Evolutionary conservation across 1,140 invertebrate species (phyloP).

Genomic region (Drosophila punjabiensis): DNA sequence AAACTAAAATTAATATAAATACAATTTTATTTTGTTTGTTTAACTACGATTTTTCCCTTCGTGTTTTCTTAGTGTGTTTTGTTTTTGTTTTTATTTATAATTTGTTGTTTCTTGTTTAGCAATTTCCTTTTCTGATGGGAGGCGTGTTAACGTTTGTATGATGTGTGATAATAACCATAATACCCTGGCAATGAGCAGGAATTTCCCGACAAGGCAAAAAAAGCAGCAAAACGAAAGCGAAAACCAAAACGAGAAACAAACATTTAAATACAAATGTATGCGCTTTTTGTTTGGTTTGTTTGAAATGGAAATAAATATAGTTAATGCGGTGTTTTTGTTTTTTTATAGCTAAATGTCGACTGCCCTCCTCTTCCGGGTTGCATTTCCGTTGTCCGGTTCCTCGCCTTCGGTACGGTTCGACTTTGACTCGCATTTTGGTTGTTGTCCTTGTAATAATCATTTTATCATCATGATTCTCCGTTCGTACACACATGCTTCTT

Average conservation of each 20-base stretch:
- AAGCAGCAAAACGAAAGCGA: constrained; percentile 1
- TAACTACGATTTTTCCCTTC: neutral
- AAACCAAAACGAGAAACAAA: neutral
- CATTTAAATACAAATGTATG: neutral
- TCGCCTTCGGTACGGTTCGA: constrained; percentile 18
- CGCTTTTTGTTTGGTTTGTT: neutral
- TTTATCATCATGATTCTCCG: constrained; percentile 32
- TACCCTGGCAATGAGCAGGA: neutral
- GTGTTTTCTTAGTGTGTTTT: neutral
- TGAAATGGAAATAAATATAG: constrained; percentile 9
- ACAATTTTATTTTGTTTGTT: constrained; percentile 51
- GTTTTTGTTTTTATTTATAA: neutral
- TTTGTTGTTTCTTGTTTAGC: neutral
- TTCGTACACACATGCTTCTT: constrained; percentile 21
- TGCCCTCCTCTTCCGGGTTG: neutral
- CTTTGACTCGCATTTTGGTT: constrained; percentile 54
- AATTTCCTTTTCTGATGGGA: neutral
- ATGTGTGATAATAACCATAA: constrained; percentile 4
- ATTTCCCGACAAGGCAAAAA: neutral
- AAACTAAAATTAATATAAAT: constrained; percentile 34
- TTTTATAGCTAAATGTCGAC: constrained; percentile 12
- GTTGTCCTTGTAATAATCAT: constrained; percentile 29
- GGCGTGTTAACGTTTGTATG: neutral
- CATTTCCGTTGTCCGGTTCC: neutral
- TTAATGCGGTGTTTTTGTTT: neutral